These are phyloP conservation scores for Pararge aegeria DNA, from an alignment of 1,140 invertebrate genomes.

Conservation along the genomic window DNA sequence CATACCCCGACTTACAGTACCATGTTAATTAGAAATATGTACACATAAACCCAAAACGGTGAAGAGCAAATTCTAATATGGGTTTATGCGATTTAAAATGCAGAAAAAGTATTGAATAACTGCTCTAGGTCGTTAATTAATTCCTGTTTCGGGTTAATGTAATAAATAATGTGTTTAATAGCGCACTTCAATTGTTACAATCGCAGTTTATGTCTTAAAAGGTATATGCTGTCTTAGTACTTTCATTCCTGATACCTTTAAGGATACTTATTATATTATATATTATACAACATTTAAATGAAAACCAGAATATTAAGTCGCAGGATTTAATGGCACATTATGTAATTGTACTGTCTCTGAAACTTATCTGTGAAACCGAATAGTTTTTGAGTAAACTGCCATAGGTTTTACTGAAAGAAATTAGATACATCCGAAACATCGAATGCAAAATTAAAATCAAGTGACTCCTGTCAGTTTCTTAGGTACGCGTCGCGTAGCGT, in stretches of 20 bases:
- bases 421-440: too few relatives aligned
- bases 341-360: too few relatives aligned
- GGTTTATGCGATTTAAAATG: background rate
- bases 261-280: too few relatives aligned
- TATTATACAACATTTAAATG: too few relatives aligned
- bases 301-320: too few relatives aligned
- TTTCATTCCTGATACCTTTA: background rate
- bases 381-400: too few relatives aligned
- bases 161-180: slow-evolving; percentile 7
- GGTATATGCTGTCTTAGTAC: background rate
- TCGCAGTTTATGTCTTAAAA: background rate
- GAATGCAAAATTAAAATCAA: too few relatives aligned
- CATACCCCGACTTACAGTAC: background rate
- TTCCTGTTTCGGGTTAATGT: background rate
- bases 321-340: too few relatives aligned
- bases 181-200: background rate
- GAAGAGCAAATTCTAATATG: slow-evolving; percentile 6
- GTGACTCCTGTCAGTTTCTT: too few relatives aligned
- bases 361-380: too few relatives aligned
- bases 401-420: too few relatives aligned
- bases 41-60: slow-evolving; percentile 16
- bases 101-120: slow-evolving; percentile 6
- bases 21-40: slow-evolving; percentile 15
- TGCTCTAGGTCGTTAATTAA: background rate
- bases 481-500: too few relatives aligned